A percentile compares a stretch with the other conserved stretches of the same genome.
These are phyloP conservation scores for Eumacrocentrus americanus DNA, from an alignment of 2,888 invertebrate species.

Conservation along the genomic window DNA sequence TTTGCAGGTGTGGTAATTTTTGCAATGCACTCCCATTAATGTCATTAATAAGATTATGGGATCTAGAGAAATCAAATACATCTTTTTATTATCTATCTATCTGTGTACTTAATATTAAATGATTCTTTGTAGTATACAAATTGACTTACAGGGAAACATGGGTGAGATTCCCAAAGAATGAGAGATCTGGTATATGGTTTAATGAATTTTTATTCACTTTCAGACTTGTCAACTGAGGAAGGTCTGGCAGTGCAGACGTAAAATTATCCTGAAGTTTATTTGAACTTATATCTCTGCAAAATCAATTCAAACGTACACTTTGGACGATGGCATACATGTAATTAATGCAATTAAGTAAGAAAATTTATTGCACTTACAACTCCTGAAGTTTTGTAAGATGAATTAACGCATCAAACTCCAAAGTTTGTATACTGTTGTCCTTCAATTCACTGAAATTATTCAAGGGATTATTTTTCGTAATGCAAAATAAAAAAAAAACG, in stretches of 20 bases:
- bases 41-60: constrained; percentile 63
- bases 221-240: constrained; percentile 64
- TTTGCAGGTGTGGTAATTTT: constrained; percentile 65
- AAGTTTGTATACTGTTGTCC: constrained; percentile 61
- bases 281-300: constrained; percentile 66
- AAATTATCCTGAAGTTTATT: constrained; percentile 65
- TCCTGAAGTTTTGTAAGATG: constrained; percentile 52
- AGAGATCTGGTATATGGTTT: constrained; percentile 55
- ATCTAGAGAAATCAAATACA: constrained; percentile 50
- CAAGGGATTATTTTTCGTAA: not conserved
- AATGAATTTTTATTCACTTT: constrained; percentile 63
- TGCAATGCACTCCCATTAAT: constrained; percentile 62
- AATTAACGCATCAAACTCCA: constrained; percentile 53
- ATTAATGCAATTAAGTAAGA: not conserved
- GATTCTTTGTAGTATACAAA: no score
- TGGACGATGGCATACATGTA: not conserved
- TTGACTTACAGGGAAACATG: constrained; percentile 64
- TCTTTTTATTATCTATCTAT: not conserved
- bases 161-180: constrained; percentile 55
- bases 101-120: no score
- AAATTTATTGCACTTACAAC: constrained; percentile 47
- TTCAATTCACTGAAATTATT: constrained; percentile 61
- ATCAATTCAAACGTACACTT: not conserved
- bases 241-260: constrained; percentile 62
- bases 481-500: constrained; percentile 10